These are phyloP conservation scores for Odobenus rosmarus DNA, from an alignment of 2,113 vertebrate genomes.

Conservation along the genomic window DNA sequence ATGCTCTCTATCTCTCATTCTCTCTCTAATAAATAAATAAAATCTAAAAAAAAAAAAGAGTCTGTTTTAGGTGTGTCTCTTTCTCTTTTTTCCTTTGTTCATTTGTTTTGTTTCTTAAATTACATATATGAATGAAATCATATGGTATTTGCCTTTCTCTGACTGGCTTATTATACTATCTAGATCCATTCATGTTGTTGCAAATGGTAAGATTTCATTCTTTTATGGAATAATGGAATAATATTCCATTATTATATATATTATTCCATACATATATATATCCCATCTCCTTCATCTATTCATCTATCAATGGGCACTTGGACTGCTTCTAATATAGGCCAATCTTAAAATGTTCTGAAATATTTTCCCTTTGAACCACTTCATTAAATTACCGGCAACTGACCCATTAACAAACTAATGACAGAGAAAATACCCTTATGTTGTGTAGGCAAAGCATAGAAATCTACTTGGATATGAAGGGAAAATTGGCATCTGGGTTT, in stretches of 20 bases:
- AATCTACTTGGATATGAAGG: neutral
- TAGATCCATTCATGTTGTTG: neutral
- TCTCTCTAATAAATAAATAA: neutral
- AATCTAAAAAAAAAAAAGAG: neutral
- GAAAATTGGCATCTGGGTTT: neutral
- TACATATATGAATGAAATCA: neutral
- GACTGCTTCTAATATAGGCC: neutral
- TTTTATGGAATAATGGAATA: neutral
- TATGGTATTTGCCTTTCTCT: neutral
- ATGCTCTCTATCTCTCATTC: too few relatives aligned
- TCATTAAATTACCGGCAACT: neutral
- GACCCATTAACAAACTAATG: neutral
- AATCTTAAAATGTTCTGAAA: neutral
- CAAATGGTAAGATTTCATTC: neutral
- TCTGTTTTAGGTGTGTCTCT: neutral
- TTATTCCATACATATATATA: too few relatives aligned
- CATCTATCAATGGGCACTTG: neutral
- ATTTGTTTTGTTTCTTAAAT: neutral
- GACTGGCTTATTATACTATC: neutral
- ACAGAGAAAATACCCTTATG: constrained; percentile 12
- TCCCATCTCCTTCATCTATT: neutral
- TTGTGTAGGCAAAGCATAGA: constrained; percentile 28
- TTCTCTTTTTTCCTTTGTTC: neutral
- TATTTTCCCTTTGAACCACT: neutral
- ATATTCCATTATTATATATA: neutral